phyloP scores from a whole-genome alignment of 2,888 invertebrate species.

The Furcula furcula region DNA sequence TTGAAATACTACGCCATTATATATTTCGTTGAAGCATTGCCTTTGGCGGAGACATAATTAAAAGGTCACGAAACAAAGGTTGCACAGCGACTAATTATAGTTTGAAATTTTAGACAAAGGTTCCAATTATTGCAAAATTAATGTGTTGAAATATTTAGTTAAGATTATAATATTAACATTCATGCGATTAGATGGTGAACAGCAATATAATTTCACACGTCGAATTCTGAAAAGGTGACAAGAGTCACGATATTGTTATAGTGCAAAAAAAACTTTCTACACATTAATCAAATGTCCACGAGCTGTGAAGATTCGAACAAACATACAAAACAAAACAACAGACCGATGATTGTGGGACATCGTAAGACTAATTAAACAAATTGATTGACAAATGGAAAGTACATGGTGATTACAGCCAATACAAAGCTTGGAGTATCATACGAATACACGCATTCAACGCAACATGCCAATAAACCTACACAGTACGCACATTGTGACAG shows the following conservation, averaged over 20 bases:
- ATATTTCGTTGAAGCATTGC: too few relatives aligned
- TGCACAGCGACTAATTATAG: constrained; percentile 4
- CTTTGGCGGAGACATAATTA: constrained; percentile 7
- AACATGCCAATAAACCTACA: too few relatives aligned
- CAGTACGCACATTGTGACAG: too few relatives aligned
- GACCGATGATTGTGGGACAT: constrained; percentile 11
- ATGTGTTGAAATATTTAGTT: constrained; percentile 13
- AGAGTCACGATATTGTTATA: constrained; percentile 9
- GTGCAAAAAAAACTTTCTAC: constrained; percentile 22
- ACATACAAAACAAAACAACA: constrained; percentile 11
- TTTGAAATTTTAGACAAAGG: constrained; percentile 10
- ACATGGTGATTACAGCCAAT: too few relatives aligned
- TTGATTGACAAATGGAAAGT: constrained; percentile 20
- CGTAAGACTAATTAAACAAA: constrained; percentile 16
- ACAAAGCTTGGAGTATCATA: too few relatives aligned
- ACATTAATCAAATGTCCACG: constrained; percentile 6
- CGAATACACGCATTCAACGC: too few relatives aligned
- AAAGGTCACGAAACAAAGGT: constrained; percentile 10
- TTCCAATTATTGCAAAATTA: constrained; percentile 5
- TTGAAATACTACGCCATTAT: too few relatives aligned
- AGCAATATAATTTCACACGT: constrained; percentile 3
- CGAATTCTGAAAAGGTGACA: constrained; percentile 6
- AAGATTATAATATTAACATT: neutral
- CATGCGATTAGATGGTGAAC: constrained; percentile 10
- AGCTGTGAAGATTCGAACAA: constrained; percentile 11